A percentile compares a stretch with the other conserved stretches of the same genome.
phyloP scores from a whole-genome alignment of 2,888 invertebrate genomes.

The Galerucella pusilla region DNA sequence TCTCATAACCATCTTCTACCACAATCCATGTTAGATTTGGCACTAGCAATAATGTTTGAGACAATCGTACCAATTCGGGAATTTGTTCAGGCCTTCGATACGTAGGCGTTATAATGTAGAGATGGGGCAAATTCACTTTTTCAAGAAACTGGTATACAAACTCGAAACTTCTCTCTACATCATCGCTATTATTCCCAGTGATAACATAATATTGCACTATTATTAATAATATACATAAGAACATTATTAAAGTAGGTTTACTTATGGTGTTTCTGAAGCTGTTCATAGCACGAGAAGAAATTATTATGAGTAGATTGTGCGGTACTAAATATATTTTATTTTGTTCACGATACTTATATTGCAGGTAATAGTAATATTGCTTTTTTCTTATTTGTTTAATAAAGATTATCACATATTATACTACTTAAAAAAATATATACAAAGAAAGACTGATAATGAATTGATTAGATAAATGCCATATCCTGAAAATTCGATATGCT shows the following conservation, averaged over 20 bases:
- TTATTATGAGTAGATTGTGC: background rate
- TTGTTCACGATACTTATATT: background rate
- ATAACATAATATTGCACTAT: background rate
- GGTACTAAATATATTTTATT: background rate
- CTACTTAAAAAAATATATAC: too few species aligned
- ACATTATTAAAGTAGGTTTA: background rate
- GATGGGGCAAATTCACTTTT: constrained; percentile 62
- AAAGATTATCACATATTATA: background rate
- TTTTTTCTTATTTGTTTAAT: background rate
- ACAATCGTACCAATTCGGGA: constrained; percentile 85
- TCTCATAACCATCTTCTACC: constrained; percentile 83
- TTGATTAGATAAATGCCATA: background rate
- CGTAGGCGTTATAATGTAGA: constrained; percentile 80
- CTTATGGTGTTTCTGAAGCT: background rate
- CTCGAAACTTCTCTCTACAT: background rate
- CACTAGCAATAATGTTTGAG: constrained; percentile 86
- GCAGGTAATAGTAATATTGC: background rate
- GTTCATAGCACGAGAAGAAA: background rate
- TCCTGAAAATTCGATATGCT: background rate
- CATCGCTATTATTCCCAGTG: background rate
- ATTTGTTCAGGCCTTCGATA: constrained; percentile 80
- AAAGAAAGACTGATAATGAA: background rate
- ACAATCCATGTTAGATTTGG: constrained; percentile 94
- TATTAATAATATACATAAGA: background rate
- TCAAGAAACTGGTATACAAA: background rate